A percentile compares a stretch with the other conserved stretches of the same genome.
Evolutionary conservation across 2,888 invertebrate species (phyloP).

Genomic region (Tridacna gigas): DNA sequence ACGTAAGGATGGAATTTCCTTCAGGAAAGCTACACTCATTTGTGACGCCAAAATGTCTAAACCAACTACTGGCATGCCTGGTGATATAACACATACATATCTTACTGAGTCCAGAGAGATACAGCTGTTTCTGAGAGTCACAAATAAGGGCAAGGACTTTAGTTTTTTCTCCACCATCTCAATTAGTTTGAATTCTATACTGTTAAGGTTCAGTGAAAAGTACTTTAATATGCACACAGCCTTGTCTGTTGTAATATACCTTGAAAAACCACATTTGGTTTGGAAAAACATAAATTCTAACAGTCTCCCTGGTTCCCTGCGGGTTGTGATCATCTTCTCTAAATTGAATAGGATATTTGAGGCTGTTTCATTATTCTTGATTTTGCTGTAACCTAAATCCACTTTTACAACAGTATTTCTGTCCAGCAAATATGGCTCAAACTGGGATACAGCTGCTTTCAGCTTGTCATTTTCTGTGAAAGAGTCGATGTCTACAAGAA

Average conservation of each 20-base stretch:
- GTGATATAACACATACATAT: conserved; percentile 10
- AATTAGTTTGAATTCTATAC: not conserved
- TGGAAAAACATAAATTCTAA: not conserved
- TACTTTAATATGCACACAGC: conserved; percentile 12
- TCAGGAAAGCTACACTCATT: not conserved
- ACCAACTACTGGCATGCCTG: conserved; percentile 8
- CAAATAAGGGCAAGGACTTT: conserved; percentile 18
- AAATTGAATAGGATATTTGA: not conserved
- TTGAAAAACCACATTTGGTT: not conserved
- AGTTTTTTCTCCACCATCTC: not conserved
- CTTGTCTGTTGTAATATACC: not conserved
- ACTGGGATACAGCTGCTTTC: not conserved
- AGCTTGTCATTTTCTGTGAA: not conserved
- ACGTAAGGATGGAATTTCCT: not conserved
- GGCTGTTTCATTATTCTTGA: not conserved
- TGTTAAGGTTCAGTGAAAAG: not conserved
- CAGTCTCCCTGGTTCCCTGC: not conserved
- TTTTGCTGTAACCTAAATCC: not conserved
- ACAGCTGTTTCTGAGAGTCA: conserved; percentile 4
- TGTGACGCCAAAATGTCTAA: not conserved
- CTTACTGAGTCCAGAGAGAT: not conserved
- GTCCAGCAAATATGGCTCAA: not conserved
- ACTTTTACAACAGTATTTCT: not conserved
- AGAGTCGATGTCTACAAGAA: not conserved
- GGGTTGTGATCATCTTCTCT: not conserved